Evolutionary conservation across 2,888 invertebrate genomes (phyloP), one percentile per base, ranked within the genome.

Genomic region (Nebria salina): DNA sequence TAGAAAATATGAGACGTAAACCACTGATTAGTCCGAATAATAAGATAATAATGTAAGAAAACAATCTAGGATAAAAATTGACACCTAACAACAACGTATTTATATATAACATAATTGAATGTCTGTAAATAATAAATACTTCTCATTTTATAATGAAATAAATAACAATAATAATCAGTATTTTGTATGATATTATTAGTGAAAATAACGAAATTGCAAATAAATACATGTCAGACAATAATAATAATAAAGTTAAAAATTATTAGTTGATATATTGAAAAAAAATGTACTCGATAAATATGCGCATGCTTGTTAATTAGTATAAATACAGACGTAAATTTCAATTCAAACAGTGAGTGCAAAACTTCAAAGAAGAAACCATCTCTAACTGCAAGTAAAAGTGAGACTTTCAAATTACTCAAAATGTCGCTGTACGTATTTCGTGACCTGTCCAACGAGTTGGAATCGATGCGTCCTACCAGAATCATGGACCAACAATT

Each of bases 401-500:
- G 54, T 54, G 54, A 54, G 13, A 54, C 0, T 11, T 54, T 54
- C 54, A 54, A 54, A 8, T 54, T 7, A 54, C 8, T 54, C 54
- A 65, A 76, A 41, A 76, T 76, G 76, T 66, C 76, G 34, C 4
- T 76, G 34, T 68, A 76, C 11, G 42, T 76, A 42, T 76, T 76
- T 66, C 66, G 68, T 15, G 76, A 76, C 42, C 41, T 41, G 41
- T 41, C 20, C 66, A 20, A 65, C 4, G 75, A 75, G 6, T 26
- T 75, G 25, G 79, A 79, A 7, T 26, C 25, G 26, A 72, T 70
- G 34, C 83, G 81, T 41, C 86, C 88, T 1, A 87, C 87, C 73
- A 85, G 85, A 65, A 75, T 88, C 20, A 9, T 86, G 25, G 87
- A 88, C 41, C 88, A 88, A 77, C 84, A 86, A 74, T 87, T 88